A percentile compares a stretch with the other conserved stretches of the same genome.
Evolutionary conservation across 2,888 invertebrate species (phyloP).

Genomic region (Limnephilus marmoratus): DNA sequence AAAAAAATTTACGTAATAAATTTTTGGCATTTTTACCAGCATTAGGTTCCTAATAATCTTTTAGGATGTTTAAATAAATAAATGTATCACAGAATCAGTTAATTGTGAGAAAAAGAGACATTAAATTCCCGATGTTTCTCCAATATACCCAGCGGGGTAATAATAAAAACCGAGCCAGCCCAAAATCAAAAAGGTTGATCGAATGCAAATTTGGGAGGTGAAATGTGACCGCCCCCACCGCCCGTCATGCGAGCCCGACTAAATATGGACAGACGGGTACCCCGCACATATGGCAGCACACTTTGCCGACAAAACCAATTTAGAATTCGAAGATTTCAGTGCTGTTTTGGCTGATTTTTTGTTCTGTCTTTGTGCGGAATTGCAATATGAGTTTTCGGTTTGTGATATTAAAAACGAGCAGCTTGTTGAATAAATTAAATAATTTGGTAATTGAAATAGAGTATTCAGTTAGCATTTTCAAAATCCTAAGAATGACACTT

Average conservation of each 20-base stretch:
- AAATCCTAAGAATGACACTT: not conserved
- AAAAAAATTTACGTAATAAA: too few relatives aligned
- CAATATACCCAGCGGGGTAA: not conserved
- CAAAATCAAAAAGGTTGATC: not conserved
- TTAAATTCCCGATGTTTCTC: not conserved
- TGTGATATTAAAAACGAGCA: not conserved
- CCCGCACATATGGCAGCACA: slow-evolving; percentile 6
- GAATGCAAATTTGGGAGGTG: not conserved
- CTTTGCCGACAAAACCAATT: not conserved
- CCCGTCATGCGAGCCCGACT: not conserved
- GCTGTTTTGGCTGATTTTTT: not conserved
- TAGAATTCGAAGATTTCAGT: not conserved
- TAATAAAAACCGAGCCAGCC: not conserved
- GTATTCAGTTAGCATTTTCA: not conserved
- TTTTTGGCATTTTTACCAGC: too few relatives aligned
- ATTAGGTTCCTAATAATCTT: too few relatives aligned
- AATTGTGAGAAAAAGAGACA: not conserved
- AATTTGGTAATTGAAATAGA: not conserved
- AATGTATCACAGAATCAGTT: too few relatives aligned
- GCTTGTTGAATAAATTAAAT: not conserved
- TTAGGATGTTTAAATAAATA: too few relatives aligned
- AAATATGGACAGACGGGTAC: slow-evolving; percentile 23
- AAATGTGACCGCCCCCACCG: not conserved
- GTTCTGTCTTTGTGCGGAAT: not conserved
- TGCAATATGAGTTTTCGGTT: not conserved